Base-by-base conservation (phyloP, 2,888 invertebrate genomes). In the Polymixis flavicincta region DNA sequence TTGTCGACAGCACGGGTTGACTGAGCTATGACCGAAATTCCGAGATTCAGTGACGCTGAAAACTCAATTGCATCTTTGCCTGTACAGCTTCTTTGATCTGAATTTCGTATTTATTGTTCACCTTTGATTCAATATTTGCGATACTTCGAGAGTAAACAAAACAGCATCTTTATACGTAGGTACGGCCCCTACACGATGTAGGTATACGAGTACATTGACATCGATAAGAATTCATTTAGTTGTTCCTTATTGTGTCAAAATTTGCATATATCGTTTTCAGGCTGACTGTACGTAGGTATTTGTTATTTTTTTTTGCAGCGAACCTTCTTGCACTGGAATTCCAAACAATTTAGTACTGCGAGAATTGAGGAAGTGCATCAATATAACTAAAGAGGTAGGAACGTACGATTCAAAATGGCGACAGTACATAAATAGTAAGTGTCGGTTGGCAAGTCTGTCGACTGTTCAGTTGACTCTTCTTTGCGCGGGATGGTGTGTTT, bases 31-130 rank as follows among this genome's bases (percentile, higher is more conserved):
- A 28, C 54, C 57, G 45, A 76, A 85, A 82, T 77, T 71, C 52
- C 32, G 37, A 37, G 32, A 70, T 67, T 83, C 55, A 71, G 71
- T 77, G 80, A 74, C n/a, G 71, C 59, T 54, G 71, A 73, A 83
- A 63, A 71, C 71, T 80, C 76, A 73, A 70, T 73, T 83, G 83
- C 80, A 83, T 70, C 63, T 70, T 67, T 70, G 50, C 28, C 61
- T 52, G 28, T 48, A 60, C 19, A 13, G 32, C 0, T 65, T 59
- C 52, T 75, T 82, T 79, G 79, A 68, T 60, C 28, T 13, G 37
- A 70, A 63, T 73, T 37, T n/a, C 9, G 19, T 60, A 32, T 71
- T 79, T 69, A 65, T 68, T 70, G 59, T 70, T 64, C 45, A 55
- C n/a, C 50, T 71, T 76, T 68, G 54, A 55, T 71, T 22, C 42